A percentile compares a stretch with the other conserved stretches of the same genome.
These are phyloP conservation scores for Nyctereutes procyonoides DNA, from an alignment of 2,113 vertebrate species.

Conservation along the genomic window DNA sequence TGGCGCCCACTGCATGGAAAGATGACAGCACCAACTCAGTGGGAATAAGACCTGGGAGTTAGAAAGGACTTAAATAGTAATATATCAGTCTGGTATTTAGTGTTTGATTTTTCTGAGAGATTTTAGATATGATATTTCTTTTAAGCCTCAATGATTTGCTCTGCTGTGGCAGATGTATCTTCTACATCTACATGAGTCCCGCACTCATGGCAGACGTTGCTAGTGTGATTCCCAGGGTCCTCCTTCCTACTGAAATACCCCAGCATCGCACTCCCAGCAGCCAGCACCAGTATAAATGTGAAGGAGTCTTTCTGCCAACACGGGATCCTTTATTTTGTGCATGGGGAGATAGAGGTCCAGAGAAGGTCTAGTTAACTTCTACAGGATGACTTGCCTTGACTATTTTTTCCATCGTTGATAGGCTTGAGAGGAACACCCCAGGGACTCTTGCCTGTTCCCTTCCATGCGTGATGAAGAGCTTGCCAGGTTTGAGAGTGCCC, in stretches of 20 bases:
- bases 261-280: background rate
- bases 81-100: background rate
- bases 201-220: background rate
- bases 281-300: background rate
- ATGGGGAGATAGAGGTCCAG: background rate
- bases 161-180: background rate
- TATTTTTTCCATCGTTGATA: background rate
- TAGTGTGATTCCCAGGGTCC: background rate
- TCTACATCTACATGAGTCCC: background rate
- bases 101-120: background rate
- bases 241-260: background rate
- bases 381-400: background rate
- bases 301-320: background rate
- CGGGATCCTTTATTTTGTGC: background rate
- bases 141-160: background rate
- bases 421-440: background rate
- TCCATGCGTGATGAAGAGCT: fast-evolving
- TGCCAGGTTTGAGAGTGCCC: background rate
- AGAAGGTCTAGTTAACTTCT: background rate
- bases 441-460: background rate
- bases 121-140: background rate
- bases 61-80: background rate
- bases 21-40: background rate
- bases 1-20: background rate
- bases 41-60: background rate